Conservation (phyloP, 2,888 invertebrate species). For the Zygaena filipendulae region DNA sequence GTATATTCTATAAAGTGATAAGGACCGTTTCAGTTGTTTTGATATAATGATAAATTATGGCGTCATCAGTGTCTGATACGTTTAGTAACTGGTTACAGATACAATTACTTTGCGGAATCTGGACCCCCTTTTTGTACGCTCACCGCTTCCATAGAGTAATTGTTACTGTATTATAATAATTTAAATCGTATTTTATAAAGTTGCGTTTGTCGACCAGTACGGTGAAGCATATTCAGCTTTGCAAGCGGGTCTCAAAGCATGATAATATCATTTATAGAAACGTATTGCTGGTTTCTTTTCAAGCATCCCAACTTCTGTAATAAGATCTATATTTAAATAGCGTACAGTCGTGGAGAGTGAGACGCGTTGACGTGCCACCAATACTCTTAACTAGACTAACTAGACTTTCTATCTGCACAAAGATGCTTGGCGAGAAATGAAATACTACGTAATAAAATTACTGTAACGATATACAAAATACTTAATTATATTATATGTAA, state of each 20-base stretch:
- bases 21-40: constrained; percentile 68
- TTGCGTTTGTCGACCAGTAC: constrained; percentile 54
- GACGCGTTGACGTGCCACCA: too few species aligned
- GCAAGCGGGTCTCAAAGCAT: constrained; percentile 57
- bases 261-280: constrained; percentile 65
- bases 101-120: constrained; percentile 63
- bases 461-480: constrained; percentile 65
- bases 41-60: constrained; percentile 65
- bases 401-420: constrained; percentile 24
- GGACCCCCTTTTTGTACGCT: constrained; percentile 64
- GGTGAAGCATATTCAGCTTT: constrained; percentile 51
- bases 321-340: constrained; percentile 24
- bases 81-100: constrained; percentile 50
- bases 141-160: constrained; percentile 63
- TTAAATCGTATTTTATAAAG: constrained; percentile 52
- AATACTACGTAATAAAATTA: constrained; percentile 68
- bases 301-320: too few species aligned
- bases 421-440: constrained; percentile 59
- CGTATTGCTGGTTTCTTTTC: constrained; percentile 61
- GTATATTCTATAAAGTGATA: constrained; percentile 71
- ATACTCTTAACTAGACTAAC: too few species aligned
- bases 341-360: too few species aligned
- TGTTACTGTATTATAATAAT: constrained; percentile 46
- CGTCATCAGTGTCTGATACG: constrained; percentile 59
- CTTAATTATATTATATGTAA: constrained; percentile 47